Evolutionary conservation across 1,140 invertebrate genomes (phyloP).

Genomic region (Pectinophora gossypiella): DNA sequence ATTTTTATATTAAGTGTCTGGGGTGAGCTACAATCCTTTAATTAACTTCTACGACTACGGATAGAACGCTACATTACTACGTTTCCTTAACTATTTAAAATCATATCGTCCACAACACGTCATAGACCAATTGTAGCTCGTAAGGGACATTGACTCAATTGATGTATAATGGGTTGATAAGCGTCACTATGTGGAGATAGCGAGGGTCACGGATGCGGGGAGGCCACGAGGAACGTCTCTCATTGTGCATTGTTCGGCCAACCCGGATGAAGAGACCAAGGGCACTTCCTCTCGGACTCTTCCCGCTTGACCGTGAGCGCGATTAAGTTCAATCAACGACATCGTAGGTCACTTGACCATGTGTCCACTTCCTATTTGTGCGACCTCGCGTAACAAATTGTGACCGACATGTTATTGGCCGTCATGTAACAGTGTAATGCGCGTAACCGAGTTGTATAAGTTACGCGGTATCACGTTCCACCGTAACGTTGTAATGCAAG

Average conservation of each 20-base stretch:
- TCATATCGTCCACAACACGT: no score
- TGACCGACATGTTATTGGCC: not conserved
- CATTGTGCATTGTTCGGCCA: conserved; percentile 60
- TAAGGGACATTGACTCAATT: not conserved
- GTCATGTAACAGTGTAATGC: not conserved
- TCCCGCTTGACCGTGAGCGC: conserved; percentile 38
- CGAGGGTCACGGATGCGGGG: conserved; percentile 37
- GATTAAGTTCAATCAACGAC: conserved; percentile 5
- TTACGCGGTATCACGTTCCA: conserved; percentile 20
- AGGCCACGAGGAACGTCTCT: conserved; percentile 47
- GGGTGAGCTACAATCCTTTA: no score
- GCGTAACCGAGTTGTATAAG: not conserved
- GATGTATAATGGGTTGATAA: not conserved
- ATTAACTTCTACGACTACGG: no score
- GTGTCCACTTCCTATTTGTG: not conserved
- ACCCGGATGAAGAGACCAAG: conserved; percentile 40
- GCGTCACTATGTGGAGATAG: not conserved
- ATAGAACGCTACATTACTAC: no score
- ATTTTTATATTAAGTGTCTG: no score
- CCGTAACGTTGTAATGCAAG: conserved; percentile 11
- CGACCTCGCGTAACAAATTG: not conserved
- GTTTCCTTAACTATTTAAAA: no score
- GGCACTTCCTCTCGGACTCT: conserved; percentile 52
- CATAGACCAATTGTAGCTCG: no score
- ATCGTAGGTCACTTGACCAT: not conserved